Conservation (phyloP, 1,140 invertebrate genomes). For the Sitobion miscanthi region DNA sequence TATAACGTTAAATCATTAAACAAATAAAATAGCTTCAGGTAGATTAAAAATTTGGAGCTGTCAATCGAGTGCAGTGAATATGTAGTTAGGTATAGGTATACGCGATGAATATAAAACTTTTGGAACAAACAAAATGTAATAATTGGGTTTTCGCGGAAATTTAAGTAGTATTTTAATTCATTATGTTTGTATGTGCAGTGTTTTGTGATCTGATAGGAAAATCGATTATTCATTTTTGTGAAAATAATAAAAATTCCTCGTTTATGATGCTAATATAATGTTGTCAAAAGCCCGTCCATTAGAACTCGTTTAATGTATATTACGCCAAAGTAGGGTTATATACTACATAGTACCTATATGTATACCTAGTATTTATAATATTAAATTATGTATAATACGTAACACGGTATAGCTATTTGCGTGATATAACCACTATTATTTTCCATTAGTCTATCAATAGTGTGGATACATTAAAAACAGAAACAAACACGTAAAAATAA, state of each 20-base stretch:
- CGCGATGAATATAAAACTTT: too few relatives aligned
- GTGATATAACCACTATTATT: not conserved
- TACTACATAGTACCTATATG: not conserved
- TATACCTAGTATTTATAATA: too few relatives aligned
- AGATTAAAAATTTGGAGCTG: not conserved
- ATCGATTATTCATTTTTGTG: not conserved
- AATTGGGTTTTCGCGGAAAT: not conserved
- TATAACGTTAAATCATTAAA: not conserved
- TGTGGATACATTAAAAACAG: not conserved
- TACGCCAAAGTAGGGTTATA: not conserved
- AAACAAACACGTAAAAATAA: not conserved
- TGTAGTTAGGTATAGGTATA: too few relatives aligned
- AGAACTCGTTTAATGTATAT: not conserved
- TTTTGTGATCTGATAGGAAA: not conserved
- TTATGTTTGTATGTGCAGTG: not conserved
- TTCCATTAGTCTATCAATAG: not conserved
- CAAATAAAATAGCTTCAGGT: not conserved
- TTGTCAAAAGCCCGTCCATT: not conserved
- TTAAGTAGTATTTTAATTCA: not conserved
- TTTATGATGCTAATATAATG: not conserved
- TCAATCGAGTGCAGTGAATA: not conserved
- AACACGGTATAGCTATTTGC: not conserved
- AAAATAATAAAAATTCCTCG: not conserved
- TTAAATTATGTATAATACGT: not conserved
- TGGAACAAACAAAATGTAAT: not conserved